Base-by-base conservation (phyloP, 2,113 vertebrate genomes). In the Lophotis ruficrista region DNA sequence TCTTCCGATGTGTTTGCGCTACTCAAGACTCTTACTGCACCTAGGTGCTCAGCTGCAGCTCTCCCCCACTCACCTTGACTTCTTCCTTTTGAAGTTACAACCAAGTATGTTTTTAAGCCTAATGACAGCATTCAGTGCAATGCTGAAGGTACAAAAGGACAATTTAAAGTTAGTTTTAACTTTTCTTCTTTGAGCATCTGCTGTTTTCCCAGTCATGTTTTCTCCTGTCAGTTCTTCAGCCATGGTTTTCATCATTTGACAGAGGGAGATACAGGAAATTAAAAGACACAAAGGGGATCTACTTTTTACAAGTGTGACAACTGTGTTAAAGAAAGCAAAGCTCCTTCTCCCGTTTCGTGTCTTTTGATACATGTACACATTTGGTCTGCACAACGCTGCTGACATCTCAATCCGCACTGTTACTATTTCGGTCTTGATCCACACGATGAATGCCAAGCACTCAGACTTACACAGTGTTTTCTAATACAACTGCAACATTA, bases 61-160 rank as follows among this genome's bases (percentile, higher is more conserved):
- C 60, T 41, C 7, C 33, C 16, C 12, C 25, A 38, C 12, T 23
- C 31, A 33, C 57, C 23, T 3, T 33, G 28, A 33, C 12, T 38
- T 72, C 5, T n/a, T 33, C 19, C 41, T 47, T 41, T 50, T 6
- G 24, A 68, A 72, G 47, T 18, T 85, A 47, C 20, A 38, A 54
- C n/a, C 35, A 33, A 54, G 15, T 21, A 45, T 5, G 5, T 11
- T 56, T 65, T 30, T 35, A 45, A 89, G 48, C 33, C 30, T 31
- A 48, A 58, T 0, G 0, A 35, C 1, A 69, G 28, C 4, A 68
- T 9, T 57, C 48, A 16, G 17, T 12, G 28, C 45, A 37, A 43
- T 2, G 19, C 7, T 64, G 28, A 71, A 77, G 14, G 35, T 35
- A 57, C 25, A 38, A 54, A 75, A 57, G 60, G 33, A n/a, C 45